Evolutionary conservation across 2,113 vertebrate species (phyloP).

Genomic region (Salvelinus alpinus): DNA sequence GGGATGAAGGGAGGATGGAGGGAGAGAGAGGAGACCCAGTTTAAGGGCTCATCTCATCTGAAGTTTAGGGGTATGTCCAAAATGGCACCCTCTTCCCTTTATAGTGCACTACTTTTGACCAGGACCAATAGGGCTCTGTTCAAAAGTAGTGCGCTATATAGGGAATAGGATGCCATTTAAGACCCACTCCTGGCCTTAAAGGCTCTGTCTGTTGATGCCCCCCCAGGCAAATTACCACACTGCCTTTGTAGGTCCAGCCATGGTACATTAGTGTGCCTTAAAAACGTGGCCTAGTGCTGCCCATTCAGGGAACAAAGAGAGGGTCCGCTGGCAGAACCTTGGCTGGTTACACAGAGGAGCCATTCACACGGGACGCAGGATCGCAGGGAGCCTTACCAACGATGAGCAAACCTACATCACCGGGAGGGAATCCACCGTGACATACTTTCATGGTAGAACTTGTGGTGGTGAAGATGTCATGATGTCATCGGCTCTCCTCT

Average conservation of each 20-base stretch:
- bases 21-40: constrained; percentile 24
- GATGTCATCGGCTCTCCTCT: constrained; percentile 13
- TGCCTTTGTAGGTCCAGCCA: constrained; percentile 75
- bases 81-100: no score
- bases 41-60: background rate
- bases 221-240: constrained; percentile 72
- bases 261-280: constrained; percentile 77
- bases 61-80: no score
- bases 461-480: constrained; percentile 22
- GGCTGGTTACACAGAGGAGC: constrained; percentile 80
- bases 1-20: constrained; percentile 11
- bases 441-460: constrained; percentile 3
- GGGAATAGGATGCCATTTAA: no score
- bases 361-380: constrained; percentile 76
- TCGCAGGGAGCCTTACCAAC: constrained; percentile 51
- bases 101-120: no score
- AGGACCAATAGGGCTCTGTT: no score
- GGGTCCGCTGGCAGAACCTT: constrained; percentile 83
- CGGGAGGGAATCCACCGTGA: constrained; percentile 22
- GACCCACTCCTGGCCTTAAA: constrained; percentile 42
- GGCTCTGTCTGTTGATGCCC: constrained; percentile 71
- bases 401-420: constrained; percentile 47
- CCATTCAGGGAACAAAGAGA: constrained; percentile 81
- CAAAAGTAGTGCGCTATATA: no score
- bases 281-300: constrained; percentile 70